Base-by-base conservation (phyloP, 1,140 invertebrate species). In the Sminthurides bifidus region DNA sequence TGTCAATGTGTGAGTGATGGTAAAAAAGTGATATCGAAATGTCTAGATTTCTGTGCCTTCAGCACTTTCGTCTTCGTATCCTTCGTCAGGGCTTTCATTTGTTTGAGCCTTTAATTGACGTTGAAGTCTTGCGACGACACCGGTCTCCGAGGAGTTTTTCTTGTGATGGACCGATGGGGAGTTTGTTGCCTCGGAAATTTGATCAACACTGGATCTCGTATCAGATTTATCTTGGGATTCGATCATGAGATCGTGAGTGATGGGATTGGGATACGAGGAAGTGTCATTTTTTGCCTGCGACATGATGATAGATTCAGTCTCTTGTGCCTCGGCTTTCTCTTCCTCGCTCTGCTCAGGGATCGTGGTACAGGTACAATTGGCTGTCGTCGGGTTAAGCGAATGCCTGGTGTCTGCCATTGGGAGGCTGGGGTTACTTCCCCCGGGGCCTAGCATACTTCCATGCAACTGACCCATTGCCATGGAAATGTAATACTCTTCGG, bases 11-110 rank as follows among this genome's bases (percentile, higher is more conserved):
- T n/a, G n/a, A n/a, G n/a, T n/a, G n/a, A n/a, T n/a, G n/a, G n/a
- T n/a, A n/a, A n/a, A n/a, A n/a, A n/a, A n/a, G n/a, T n/a, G n/a
- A n/a, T n/a, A n/a, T n/a, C n/a, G n/a, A n/a, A n/a, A n/a, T n/a
- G n/a, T n/a, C 31, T 54, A 58, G 41, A 58, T 58, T 46, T 58
- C 56, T 5, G 56, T 58, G 31, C 56, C 63, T 46, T 73, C 72
- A 1, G 57, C 61, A 10, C 49, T 51, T 66, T 88, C 85, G 26
- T 85, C 85, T 40, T 85, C 85, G 68, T 88, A 90, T 1, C 86
- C 86, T 68, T 90, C 86, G 68, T 90, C 86, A 4, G 85, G 85
- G 68, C 85, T 87, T 63, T 89, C 85, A 52, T 68, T 65, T 21
- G 61, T 58, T 61, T 58, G 56, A 37, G 52, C 54, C 6, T 48